Evolutionary conservation across 2,888 invertebrate species (phyloP).

Genomic region (Panzeria rudis): DNA sequence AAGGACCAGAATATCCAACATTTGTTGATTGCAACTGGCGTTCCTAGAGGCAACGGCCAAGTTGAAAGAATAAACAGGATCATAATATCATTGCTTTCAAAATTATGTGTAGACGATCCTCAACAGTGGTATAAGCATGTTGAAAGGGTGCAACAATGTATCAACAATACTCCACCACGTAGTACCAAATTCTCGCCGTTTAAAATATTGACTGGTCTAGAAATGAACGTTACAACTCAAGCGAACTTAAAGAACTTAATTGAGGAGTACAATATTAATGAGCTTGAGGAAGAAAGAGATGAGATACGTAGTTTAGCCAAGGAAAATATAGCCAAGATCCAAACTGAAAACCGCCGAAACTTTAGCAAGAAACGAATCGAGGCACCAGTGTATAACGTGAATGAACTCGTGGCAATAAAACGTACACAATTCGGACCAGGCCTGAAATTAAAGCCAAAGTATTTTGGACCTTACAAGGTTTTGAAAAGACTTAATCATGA

Average conservation of each 20-base stretch:
- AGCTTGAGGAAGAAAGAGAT: slow-evolving; percentile 16
- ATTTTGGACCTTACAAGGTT: too few species aligned
- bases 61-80: too few species aligned
- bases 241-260: neutral
- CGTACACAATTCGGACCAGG: slow-evolving; percentile 15
- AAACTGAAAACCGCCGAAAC: neutral
- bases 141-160: slow-evolving; percentile 13
- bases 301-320: too few species aligned
- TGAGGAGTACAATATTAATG: neutral
- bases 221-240: neutral
- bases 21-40: too few species aligned
- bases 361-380: slow-evolving; percentile 11
- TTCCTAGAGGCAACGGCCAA: too few species aligned
- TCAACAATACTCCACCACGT: slow-evolving; percentile 20
- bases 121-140: slow-evolving; percentile 16
- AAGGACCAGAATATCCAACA: neutral
- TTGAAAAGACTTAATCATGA: too few species aligned
- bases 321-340: slow-evolving; percentile 4
- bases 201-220: neutral
- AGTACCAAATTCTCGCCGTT: slow-evolving; percentile 14
- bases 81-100: too few species aligned
- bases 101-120: too few species aligned
- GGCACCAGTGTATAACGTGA: too few species aligned
- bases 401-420: slow-evolving; percentile 39
- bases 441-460: slow-evolving; percentile 25